Evolutionary conservation across 2,888 invertebrate genomes (phyloP).

Genomic region (Thera britannica): DNA sequence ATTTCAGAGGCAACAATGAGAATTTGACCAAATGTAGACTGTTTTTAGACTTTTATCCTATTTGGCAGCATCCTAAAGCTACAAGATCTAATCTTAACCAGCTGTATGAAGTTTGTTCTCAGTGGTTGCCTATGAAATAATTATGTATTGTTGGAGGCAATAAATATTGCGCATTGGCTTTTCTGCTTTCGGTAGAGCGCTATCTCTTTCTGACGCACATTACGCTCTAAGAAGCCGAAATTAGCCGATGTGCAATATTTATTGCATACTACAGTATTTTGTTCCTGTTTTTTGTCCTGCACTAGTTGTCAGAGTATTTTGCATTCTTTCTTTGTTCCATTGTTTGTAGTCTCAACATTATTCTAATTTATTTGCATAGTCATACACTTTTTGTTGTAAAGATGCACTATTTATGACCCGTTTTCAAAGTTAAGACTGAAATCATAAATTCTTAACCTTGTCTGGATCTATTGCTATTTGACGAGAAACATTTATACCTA

Average conservation of each 20-base stretch:
- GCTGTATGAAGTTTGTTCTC: constrained; percentile 12
- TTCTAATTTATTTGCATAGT: constrained; percentile 39
- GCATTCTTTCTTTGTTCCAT: constrained; percentile 69
- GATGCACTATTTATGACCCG: constrained; percentile 23
- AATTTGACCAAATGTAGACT: constrained; percentile 8
- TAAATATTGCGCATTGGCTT: no score
- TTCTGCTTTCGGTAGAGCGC: no score
- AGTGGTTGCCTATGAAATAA: constrained; percentile 68
- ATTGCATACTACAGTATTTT: constrained; percentile 48
- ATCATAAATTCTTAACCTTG: constrained; percentile 4
- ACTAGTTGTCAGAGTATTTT: constrained; percentile 52
- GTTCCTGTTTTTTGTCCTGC: constrained; percentile 58
- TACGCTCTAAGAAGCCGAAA: no score
- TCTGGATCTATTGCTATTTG: neutral
- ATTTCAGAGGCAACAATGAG: constrained; percentile 64
- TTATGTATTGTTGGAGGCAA: constrained; percentile 36
- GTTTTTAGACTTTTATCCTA: constrained; percentile 1
- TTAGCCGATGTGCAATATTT: no score
- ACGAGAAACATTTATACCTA: neutral
- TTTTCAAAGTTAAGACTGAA: constrained; percentile 9
- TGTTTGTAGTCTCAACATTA: constrained; percentile 50
- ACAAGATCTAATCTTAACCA: constrained; percentile 4
- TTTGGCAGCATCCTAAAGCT: neutral
- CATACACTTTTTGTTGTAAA: constrained; percentile 29
- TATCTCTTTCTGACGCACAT: no score